Conservation (phyloP, 1,140 invertebrate species). For the Anastatus disparis region DNA sequence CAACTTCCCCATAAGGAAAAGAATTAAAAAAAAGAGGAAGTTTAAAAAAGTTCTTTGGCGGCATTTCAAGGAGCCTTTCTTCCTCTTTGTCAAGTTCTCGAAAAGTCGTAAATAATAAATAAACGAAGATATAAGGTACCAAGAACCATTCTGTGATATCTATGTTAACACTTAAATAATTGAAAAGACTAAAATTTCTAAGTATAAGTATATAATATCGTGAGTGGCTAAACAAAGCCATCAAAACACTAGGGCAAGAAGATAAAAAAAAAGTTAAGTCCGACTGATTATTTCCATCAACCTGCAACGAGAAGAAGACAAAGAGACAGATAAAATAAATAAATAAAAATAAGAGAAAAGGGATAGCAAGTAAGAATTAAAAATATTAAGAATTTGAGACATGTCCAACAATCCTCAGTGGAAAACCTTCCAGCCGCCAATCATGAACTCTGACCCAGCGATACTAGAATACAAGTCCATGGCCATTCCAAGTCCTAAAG, state of each 20-base stretch:
- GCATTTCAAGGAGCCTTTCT: constrained; percentile 58
- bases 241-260: constrained; percentile 25
- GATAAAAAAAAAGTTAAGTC: constrained; percentile 29
- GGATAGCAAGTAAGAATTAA: constrained; percentile 45
- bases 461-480: constrained; percentile 79
- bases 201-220: constrained; percentile 59
- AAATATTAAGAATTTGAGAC: constrained; percentile 58
- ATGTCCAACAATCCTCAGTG: constrained; percentile 92
- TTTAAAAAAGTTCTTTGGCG: constrained; percentile 50
- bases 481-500: constrained; percentile 66
- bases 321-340: too few species aligned
- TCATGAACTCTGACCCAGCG: constrained; percentile 77
- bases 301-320: constrained; percentile 42
- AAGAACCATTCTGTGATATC: constrained; percentile 69
- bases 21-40: constrained; percentile 49
- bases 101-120: constrained; percentile 53
- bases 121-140: constrained; percentile 65
- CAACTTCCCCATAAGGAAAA: constrained; percentile 43
- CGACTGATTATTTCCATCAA: constrained; percentile 42
- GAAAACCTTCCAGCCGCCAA: constrained; percentile 90
- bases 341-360: constrained; percentile 48
- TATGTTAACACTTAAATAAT: constrained; percentile 69
- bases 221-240: constrained; percentile 35
- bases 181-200: constrained; percentile 66
- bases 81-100: constrained; percentile 60